A percentile compares a stretch with the other conserved stretches of the same genome.
phyloP scores from a whole-genome alignment of 1,140 invertebrate species.

The Rhopalosiphum padi region DNA sequence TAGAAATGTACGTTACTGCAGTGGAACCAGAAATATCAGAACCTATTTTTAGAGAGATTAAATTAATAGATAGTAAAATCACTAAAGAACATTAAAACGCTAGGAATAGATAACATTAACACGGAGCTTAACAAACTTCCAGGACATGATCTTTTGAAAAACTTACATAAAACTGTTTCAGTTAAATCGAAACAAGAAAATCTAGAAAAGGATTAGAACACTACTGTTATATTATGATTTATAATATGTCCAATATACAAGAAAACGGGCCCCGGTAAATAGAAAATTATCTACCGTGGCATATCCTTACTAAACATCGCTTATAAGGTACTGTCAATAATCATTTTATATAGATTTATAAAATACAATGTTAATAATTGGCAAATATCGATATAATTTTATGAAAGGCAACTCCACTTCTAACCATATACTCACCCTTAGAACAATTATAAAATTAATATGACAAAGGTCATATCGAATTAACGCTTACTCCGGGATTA shows the following conservation, averaged over 20 bases:
- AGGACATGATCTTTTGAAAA: not conserved
- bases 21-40: constrained; percentile 25
- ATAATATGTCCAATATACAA: too few relatives aligned
- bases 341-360: too few relatives aligned
- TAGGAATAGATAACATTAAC: not conserved
- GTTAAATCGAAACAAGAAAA: constrained; percentile 32
- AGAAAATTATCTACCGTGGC: too few relatives aligned
- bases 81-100: constrained; percentile 59
- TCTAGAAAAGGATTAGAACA: not conserved
- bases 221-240: too few relatives aligned
- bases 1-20: not conserved
- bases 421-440: constrained; percentile 42
- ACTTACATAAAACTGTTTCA: constrained; percentile 7
- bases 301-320: too few relatives aligned
- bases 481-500: too few relatives aligned
- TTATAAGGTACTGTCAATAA: too few relatives aligned
- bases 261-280: too few relatives aligned
- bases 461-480: too few relatives aligned
- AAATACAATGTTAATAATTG: not conserved
- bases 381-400: constrained; percentile 56
- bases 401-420: constrained; percentile 55
- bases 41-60: too few relatives aligned
- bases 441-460: not conserved
- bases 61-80: too few relatives aligned
- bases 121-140: constrained; percentile 60